A percentile compares a stretch with the other conserved stretches of the same genome.
These are phyloP conservation scores for Calcarius ornatus DNA, from an alignment of 2,113 vertebrate genomes.

Conservation along the genomic window DNA sequence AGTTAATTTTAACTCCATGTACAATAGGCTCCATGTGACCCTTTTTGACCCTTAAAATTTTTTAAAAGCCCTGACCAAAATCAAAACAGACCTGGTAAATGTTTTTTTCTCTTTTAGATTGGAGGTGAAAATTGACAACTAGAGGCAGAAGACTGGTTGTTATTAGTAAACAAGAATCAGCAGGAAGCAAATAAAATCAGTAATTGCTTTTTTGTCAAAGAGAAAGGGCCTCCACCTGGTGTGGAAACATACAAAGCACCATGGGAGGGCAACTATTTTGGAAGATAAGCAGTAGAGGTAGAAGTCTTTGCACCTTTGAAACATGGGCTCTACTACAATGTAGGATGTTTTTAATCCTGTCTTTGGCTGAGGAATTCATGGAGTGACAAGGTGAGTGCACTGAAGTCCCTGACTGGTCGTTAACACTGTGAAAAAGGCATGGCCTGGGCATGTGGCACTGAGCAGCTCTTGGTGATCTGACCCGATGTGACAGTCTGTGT, in stretches of 20 bases:
- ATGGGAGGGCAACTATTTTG: not conserved
- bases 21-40: not conserved
- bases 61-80: not conserved
- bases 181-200: not conserved
- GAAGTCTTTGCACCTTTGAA: not conserved
- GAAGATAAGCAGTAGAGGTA: not conserved
- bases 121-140: not conserved
- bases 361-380: not conserved
- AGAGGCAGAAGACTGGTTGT: not conserved
- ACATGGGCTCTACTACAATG: fast-evolving
- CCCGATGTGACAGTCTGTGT: not conserved
- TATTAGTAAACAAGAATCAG: not conserved
- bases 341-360: not conserved
- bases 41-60: not conserved
- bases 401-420: no score
- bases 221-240: not conserved
- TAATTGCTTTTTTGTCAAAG: not conserved
- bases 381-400: not conserved
- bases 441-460: fast-evolving
- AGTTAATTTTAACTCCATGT: not conserved
- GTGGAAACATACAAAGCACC: not conserved
- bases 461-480: not conserved
- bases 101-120: not conserved
- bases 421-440: no score
- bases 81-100: not conserved